Conservation (phyloP, 2,113 vertebrate species). For the Barnardius zonarius region DNA sequence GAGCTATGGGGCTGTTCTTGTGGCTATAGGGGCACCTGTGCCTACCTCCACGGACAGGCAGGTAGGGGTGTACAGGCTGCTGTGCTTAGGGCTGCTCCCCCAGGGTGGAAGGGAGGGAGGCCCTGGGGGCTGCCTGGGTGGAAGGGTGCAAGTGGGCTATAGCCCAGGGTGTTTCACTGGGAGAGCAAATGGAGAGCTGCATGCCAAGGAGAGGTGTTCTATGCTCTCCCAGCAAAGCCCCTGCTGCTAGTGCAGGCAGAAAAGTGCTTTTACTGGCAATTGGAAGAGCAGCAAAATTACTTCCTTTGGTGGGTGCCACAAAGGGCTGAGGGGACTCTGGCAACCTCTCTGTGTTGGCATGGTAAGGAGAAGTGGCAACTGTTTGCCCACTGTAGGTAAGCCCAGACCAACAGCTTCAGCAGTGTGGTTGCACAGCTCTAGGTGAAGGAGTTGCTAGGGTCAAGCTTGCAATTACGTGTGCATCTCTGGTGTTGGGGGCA, state of each 20-base stretch:
- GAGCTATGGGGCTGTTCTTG: background rate
- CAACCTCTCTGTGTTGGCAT: rapidly evolving
- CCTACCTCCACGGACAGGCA: background rate
- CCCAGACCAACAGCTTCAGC: background rate
- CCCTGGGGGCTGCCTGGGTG: background rate
- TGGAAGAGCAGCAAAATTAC: rapidly evolving
- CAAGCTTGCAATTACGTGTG: background rate
- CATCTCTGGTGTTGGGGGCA: background rate
- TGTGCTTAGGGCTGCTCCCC: background rate
- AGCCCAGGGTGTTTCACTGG: background rate
- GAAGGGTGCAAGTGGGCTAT: rapidly evolving
- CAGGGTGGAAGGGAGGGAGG: background rate
- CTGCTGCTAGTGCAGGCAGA: background rate
- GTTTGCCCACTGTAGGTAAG: rapidly evolving
- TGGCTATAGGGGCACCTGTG: background rate
- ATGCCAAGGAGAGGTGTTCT: background rate
- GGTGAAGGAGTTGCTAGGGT: background rate
- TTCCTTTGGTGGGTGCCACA: background rate
- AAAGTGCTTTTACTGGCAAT: background rate
- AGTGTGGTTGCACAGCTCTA: rapidly evolving
- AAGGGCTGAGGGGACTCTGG: rapidly evolving
- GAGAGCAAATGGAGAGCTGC: background rate
- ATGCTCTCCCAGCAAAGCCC: background rate
- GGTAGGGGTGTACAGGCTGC: background rate
- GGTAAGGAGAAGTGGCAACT: background rate